phyloP scores from a whole-genome alignment of 2,888 invertebrate genomes.

The Kryphioiulus occultus region DNA sequence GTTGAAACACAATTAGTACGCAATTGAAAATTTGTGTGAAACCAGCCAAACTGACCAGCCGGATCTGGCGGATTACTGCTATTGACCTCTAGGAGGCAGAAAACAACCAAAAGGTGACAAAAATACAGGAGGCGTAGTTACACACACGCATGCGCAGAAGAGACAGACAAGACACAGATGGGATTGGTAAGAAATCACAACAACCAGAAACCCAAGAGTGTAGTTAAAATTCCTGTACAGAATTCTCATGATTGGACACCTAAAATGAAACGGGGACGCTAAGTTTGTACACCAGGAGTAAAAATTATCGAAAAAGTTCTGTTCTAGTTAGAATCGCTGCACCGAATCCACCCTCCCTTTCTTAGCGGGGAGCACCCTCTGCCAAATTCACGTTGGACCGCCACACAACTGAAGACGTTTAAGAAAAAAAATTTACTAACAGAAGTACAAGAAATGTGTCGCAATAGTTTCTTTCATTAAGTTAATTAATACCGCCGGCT shows the following conservation, averaged over 20 bases:
- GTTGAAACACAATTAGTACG: slow-evolving; percentile 30
- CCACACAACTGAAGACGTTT: slow-evolving; percentile 19
- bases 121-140: slow-evolving; percentile 25
- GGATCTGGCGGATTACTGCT: not conserved
- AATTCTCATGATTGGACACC: slow-evolving; percentile 7
- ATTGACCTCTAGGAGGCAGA: not conserved
- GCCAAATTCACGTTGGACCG: not conserved
- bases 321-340: slow-evolving; percentile 14
- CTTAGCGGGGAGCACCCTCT: not conserved
- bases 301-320: not conserved
- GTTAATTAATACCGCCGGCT: slow-evolving; percentile 39
- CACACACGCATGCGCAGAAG: slow-evolving; percentile 14
- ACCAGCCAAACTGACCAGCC: not conserved
- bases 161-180: slow-evolving; percentile 20
- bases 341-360: not conserved
- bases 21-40: slow-evolving; percentile 20
- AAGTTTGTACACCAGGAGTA: slow-evolving; percentile 45
- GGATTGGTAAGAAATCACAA: slow-evolving; percentile 35
- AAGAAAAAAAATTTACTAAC: slow-evolving; percentile 50
- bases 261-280: slow-evolving; percentile 14
- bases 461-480: slow-evolving; percentile 42
- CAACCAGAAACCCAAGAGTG: slow-evolving; percentile 33
- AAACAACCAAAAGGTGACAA: not conserved
- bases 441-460: slow-evolving; percentile 49
- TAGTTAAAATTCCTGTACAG: slow-evolving; percentile 35